phyloP scores from a whole-genome alignment of 2,113 vertebrate genomes.

The Psilopogon haemacephalus region DNA sequence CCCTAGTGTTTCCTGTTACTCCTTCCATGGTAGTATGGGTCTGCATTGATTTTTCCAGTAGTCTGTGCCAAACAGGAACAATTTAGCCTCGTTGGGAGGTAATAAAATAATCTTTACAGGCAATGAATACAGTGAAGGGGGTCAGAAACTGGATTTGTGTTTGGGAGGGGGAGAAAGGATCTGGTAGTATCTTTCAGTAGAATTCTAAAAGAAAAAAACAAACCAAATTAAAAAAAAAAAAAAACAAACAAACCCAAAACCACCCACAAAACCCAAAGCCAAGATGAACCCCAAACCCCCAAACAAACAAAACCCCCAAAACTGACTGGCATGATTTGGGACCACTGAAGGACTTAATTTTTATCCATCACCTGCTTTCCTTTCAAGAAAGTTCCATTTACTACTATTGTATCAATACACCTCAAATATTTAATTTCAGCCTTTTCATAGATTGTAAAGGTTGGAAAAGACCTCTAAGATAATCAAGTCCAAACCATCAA shows the following conservation, averaged over 20 bases:
- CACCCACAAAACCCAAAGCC: too few relatives aligned
- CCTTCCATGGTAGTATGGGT: neutral
- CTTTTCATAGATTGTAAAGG: neutral
- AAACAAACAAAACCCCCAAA: too few relatives aligned
- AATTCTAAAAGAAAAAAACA: neutral
- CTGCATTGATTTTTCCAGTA: constrained; percentile 65
- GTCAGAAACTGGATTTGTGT: neutral
- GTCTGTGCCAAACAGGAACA: constrained; percentile 59
- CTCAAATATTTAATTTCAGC: neutral
- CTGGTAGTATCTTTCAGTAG: neutral
- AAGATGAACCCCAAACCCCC: too few relatives aligned
- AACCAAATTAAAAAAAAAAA: neutral
- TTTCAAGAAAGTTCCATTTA: neutral
- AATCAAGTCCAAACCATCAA: too few relatives aligned
- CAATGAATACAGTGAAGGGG: neutral
- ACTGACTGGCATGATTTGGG: neutral
- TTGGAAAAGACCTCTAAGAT: too few relatives aligned
- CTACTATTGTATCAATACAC: neutral
- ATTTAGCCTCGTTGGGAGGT: constrained; percentile 31
- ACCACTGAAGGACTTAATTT: neutral
- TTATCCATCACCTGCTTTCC: neutral
- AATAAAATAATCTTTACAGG: constrained; percentile 53
- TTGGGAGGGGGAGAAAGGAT: neutral
- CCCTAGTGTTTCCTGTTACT: constrained; percentile 53
- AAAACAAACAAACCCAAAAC: too few relatives aligned